Base-by-base conservation (phyloP, 2,797 vertebrate genomes). In the Heterohyrax brucei region DNA sequence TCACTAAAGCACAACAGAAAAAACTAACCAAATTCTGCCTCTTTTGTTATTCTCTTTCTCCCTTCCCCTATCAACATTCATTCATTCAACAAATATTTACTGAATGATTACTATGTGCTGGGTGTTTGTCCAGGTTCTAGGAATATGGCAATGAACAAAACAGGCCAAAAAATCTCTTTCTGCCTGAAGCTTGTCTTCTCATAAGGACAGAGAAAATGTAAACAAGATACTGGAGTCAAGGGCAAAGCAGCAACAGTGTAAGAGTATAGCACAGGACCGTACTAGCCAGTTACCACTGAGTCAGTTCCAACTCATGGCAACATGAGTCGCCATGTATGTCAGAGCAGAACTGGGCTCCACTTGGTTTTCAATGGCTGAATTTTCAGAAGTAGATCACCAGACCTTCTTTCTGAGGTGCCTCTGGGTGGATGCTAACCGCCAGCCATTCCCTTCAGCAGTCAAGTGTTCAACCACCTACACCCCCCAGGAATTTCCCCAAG, bases 21-120 rank as follows among this genome's bases (percentile, higher is more conserved):
- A 56, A 14, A 56, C 13, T 56, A 56, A 56, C 14, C 13, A 56
- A 56, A 56, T 56, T 16, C 53, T 56, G 53, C 13, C 18, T 56
- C 13, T 56, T 14, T 16, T 84, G 30, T 76, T 62, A 56, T 33
- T 72, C 28, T 76, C 48, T 62, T 85, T 80, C 83, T 64, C 21
- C 6, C 13, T 24, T 12, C 5, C 28, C 7, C 28, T 12, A 66
- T 30, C 72, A 70, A n/a, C 66, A 70, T n/a, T n/a, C 18, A 24
- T 75, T 93, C 44, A 88, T 64, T 75, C 48, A 84, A 81, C 70
- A 92, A 50, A 62, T 59, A 77, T 56, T 53, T 26, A 44, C 77
- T 61, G 53, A 82, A 4, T 81, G 7, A 78, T 50, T 66, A 53
- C 16, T 73, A 7, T 75, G n/a, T 39, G 28, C 26, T 26, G 76